Evolutionary conservation across 2,797 vertebrate species (phyloP).

Genomic region (Momotus momota): DNA sequence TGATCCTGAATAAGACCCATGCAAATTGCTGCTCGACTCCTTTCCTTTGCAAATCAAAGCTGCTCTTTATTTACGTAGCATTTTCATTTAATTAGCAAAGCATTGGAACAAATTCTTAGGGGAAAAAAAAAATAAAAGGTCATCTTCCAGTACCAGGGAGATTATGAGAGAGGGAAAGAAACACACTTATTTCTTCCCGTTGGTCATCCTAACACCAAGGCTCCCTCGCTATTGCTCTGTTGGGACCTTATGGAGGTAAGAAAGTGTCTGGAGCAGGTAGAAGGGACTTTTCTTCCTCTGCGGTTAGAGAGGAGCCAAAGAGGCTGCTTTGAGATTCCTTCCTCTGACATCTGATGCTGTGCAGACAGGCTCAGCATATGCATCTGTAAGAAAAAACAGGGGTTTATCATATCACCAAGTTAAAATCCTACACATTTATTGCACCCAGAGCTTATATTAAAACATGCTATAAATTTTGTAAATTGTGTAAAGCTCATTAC

Average conservation of each 20-base stretch:
- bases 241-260: accelerated
- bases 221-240: accelerated
- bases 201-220: accelerated
- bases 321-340: background rate
- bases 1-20: background rate
- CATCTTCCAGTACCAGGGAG: background rate
- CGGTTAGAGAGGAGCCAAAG: background rate
- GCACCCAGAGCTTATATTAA: background rate
- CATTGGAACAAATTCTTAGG: background rate
- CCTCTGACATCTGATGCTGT: background rate
- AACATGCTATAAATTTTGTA: accelerated
- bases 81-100: conserved; percentile 17
- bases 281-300: background rate
- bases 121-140: background rate
- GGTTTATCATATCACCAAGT: accelerated
- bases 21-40: background rate
- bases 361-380: accelerated
- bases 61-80: background rate
- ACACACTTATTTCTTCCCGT: background rate
- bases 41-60: conserved; percentile 5
- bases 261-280: accelerated
- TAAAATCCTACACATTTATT: background rate
- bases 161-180: accelerated
- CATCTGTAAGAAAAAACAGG: accelerated
- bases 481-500: background rate